A percentile compares a stretch with the other conserved stretches of the same genome.
phyloP scores from a whole-genome alignment of 1,140 invertebrate species.

The Protaetia brevitarsis region DNA sequence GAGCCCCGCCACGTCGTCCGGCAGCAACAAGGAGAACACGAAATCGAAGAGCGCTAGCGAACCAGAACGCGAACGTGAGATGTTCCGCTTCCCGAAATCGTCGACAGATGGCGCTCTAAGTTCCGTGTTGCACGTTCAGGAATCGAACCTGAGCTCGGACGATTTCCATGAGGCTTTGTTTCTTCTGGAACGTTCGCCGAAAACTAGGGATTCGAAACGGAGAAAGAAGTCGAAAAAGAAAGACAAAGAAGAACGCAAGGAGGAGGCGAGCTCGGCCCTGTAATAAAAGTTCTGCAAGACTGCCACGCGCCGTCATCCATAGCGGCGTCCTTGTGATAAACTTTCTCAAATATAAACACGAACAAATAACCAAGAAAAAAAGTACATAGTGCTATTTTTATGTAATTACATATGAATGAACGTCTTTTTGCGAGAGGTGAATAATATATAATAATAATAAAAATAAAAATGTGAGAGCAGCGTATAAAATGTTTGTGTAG shows the following conservation, averaged over 20 bases:
- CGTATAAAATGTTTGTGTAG: not conserved
- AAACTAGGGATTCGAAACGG: constrained; percentile 50
- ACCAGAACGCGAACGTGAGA: constrained; percentile 53
- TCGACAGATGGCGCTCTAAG: constrained; percentile 58
- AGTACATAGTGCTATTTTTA: constrained; percentile 23
- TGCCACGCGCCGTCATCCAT: not conserved
- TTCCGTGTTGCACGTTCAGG: constrained; percentile 59
- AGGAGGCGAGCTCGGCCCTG: constrained; percentile 43
- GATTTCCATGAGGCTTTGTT: constrained; percentile 62
- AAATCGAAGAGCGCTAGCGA: constrained; percentile 56
- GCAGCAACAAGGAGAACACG: constrained; percentile 36
- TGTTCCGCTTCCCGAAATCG: constrained; percentile 58
- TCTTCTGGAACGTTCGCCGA: constrained; percentile 55
- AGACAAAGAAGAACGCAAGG: constrained; percentile 45
- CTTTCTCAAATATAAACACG: not conserved
- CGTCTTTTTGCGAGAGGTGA: not conserved
- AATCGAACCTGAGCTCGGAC: constrained; percentile 59
- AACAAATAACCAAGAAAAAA: not conserved
- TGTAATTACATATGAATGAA: not conserved
- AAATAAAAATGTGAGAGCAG: not conserved
- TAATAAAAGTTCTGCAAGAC: constrained; percentile 29
- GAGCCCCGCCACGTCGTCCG: constrained; percentile 34
- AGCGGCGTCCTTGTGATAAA: constrained; percentile 22
- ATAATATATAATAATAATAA: constrained; percentile 1
- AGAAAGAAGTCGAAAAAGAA: constrained; percentile 50